Conservation (phyloP, 37 sponge, comb jelly and placozoan genomes). For the Geodia barretti region DNA sequence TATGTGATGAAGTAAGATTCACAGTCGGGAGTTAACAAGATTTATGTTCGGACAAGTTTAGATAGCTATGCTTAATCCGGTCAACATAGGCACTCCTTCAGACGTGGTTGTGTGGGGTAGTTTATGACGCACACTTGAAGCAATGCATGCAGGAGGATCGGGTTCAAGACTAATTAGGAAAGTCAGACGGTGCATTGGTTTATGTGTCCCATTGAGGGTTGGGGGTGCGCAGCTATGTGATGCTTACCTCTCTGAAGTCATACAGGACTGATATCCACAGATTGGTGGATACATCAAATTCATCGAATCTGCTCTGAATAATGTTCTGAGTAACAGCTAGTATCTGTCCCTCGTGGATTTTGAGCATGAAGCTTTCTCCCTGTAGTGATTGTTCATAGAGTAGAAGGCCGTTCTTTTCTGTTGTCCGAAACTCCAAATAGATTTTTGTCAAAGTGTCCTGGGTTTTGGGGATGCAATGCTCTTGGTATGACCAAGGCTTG, state of each 20-base stretch:
- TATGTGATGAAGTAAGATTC: neutral
- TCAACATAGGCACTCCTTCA: neutral
- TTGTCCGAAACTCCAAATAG: constrained; percentile 49
- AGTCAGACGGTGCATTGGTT: too few relatives aligned
- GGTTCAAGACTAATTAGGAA: too few relatives aligned
- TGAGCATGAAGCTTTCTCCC: neutral
- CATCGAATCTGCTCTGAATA: neutral
- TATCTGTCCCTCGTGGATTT: constrained; percentile 12
- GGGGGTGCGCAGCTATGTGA: too few relatives aligned
- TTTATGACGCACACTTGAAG: neutral
- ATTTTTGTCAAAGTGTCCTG: neutral
- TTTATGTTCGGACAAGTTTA: neutral
- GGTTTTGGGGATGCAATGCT: neutral
- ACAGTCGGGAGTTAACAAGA: neutral
- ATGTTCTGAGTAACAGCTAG: neutral
- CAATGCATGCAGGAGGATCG: too few relatives aligned
- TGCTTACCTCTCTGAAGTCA: neutral
- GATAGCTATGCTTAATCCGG: neutral
- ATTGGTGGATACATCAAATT: neutral
- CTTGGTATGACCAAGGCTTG: constrained; percentile 27
- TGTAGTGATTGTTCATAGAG: constrained; percentile 28
- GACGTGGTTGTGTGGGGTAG: neutral
- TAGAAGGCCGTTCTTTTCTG: constrained; percentile 13
- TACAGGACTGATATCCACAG: neutral
- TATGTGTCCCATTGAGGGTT: too few relatives aligned